Percentiles rank a stretch among this genome's conserved stretches.
These are phyloP conservation scores for Pachyramphus minor DNA, from an alignment of 2,113 vertebrate species.

Conservation along the genomic window DNA sequence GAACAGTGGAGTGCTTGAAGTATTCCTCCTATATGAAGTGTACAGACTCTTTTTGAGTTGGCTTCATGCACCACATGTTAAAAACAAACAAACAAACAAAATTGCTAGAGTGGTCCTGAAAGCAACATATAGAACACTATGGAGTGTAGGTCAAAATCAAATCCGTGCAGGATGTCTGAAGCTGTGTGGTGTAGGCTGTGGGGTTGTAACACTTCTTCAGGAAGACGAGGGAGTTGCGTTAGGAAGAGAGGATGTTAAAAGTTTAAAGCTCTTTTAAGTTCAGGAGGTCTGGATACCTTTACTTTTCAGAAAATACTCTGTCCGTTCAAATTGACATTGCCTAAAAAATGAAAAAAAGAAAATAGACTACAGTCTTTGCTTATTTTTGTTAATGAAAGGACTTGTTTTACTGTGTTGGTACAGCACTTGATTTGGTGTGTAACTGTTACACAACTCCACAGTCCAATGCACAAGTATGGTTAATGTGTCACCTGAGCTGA, in stretches of 20 bases:
- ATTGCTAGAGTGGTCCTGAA: background rate
- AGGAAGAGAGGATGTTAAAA: background rate
- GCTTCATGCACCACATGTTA: background rate
- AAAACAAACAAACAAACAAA: background rate
- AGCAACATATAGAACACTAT: background rate
- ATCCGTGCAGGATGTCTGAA: background rate
- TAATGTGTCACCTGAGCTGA: background rate
- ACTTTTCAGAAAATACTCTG: background rate
- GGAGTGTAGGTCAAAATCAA: background rate
- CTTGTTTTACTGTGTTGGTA: background rate
- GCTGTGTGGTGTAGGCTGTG: background rate
- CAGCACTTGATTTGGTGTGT: background rate
- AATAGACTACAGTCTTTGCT: background rate
- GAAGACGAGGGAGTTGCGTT: background rate
- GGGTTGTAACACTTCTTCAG: rapidly evolving
- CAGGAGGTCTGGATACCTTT: background rate
- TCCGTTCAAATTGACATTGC: background rate
- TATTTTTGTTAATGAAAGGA: background rate
- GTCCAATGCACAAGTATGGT: background rate
- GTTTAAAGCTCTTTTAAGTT: background rate
- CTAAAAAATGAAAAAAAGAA: background rate
- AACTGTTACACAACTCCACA: background rate
- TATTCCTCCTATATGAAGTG: background rate
- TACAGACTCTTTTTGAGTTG: background rate
- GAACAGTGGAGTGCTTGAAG: rapidly evolving